Conservation (phyloP, 2,888 invertebrate genomes). For the Syrista parreyssii region DNA sequence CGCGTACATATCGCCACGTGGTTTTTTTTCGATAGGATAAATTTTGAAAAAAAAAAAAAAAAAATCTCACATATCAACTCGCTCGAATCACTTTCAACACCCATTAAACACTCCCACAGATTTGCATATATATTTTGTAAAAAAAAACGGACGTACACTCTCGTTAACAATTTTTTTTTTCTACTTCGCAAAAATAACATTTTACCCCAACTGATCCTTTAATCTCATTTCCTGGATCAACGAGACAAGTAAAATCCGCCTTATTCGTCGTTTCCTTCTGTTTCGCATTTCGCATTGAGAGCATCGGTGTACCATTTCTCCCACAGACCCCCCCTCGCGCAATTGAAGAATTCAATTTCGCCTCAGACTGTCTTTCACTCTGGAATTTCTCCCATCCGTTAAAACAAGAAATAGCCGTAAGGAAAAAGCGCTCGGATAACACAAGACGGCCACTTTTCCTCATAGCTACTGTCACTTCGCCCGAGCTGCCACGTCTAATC, state of each 20-base stretch:
- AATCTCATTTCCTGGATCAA: neutral
- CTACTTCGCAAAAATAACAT: neutral
- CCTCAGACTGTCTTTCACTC: neutral
- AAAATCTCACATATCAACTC: no score
- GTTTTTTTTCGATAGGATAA: no score
- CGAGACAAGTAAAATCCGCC: neutral
- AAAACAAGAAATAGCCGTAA: neutral
- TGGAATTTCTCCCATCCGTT: neutral
- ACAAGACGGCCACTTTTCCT: neutral
- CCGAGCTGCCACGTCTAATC: neutral
- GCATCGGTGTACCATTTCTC: no score
- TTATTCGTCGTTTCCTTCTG: neutral
- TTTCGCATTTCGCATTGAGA: no score
- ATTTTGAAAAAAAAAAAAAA: no score
- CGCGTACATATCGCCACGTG: no score
- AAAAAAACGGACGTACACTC: neutral
- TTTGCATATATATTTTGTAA: neutral
- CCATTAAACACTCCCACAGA: no score
- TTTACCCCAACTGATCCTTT: neutral
- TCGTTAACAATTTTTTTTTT: neutral
- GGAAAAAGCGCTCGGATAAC: neutral
- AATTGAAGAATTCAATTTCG: neutral
- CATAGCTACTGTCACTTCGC: neutral
- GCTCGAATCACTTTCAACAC: no score
- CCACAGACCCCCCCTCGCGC: rapidly evolving